These are phyloP conservation scores for Danio jaintianensis DNA, from an alignment of 2,797 vertebrate genomes.

Conservation along the genomic window DNA sequence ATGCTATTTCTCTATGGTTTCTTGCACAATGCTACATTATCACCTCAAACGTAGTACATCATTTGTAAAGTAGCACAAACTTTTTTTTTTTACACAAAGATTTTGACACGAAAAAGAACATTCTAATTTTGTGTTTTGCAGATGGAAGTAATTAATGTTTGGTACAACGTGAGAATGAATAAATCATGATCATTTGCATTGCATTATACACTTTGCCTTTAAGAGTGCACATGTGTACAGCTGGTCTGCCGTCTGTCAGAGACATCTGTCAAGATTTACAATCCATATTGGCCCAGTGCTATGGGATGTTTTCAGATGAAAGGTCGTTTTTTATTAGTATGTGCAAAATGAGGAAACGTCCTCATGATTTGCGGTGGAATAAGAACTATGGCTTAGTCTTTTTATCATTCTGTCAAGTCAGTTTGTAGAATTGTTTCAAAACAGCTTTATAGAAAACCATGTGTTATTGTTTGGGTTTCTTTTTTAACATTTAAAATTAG, in stretches of 20 bases:
- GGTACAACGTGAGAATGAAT: not conserved
- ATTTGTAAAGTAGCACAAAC: too few relatives aligned
- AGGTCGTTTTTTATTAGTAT: not conserved
- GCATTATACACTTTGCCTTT: conserved; percentile 1
- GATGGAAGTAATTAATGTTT: not conserved
- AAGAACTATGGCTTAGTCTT: too few relatives aligned
- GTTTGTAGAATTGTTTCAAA: not conserved
- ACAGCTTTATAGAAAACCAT: too few relatives aligned
- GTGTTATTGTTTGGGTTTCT: too few relatives aligned
- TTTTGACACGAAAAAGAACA: not conserved
- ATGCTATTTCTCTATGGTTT: too few relatives aligned
- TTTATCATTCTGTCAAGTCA: not conserved
- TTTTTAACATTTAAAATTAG: too few relatives aligned
- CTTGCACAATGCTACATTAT: too few relatives aligned
- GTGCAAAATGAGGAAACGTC: not conserved
- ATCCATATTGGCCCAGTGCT: not conserved
- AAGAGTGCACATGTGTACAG: conserved; percentile 46
- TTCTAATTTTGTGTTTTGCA: not conserved
- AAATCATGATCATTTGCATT: too few relatives aligned
- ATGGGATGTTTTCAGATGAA: conserved; percentile 25
- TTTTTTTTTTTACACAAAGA: too few relatives aligned
- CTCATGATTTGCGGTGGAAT: not conserved
- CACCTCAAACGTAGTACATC: too few relatives aligned
- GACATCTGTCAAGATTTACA: conserved; percentile 15
- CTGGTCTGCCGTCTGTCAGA: conserved; percentile 48